A percentile compares a stretch with the other conserved stretches of the same genome.
Conservation (phyloP, 2,888 invertebrate species). For the Drosophila testacea region DNA sequence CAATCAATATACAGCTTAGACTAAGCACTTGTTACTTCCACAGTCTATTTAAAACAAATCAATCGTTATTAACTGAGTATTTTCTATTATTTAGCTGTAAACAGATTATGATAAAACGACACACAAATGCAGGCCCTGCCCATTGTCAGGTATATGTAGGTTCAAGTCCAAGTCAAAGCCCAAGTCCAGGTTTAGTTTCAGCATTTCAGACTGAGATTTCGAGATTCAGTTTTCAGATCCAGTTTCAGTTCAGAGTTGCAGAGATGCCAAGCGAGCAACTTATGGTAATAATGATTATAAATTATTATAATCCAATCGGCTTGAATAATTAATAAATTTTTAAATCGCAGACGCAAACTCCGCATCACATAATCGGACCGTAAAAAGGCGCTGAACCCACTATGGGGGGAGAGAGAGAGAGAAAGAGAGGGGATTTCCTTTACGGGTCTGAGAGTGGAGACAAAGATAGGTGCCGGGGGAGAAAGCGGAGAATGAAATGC, state of each 20-base stretch:
- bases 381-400: conserved; percentile 69
- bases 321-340: conserved; percentile 85
- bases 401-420: neutral
- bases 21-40: neutral
- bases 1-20: neutral
- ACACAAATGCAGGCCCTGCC: conserved; percentile 16
- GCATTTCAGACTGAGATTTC: conserved; percentile 1
- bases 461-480: conserved; percentile 14
- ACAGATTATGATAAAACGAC: conserved; percentile 7
- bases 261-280: conserved; percentile 51
- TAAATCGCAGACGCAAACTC: conserved; percentile 66
- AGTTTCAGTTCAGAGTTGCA: conserved; percentile 15
- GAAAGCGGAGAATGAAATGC: conserved; percentile 76
- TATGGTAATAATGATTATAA: conserved; percentile 84
- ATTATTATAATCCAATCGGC: conserved; percentile 86
- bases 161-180: neutral
- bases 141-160: neutral
- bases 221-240: conserved; percentile 22
- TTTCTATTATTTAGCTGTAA: conserved; percentile 2
- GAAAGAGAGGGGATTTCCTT: neutral
- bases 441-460: neutral
- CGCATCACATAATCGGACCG: conserved; percentile 61
- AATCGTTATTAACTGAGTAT: neutral
- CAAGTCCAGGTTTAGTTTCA: neutral
- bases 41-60: too few species aligned